Percentiles rank a stretch among this genome's conserved stretches.
These are phyloP conservation scores for Drosophila hamatofila DNA, from an alignment of 2,888 invertebrate genomes.

Conservation along the genomic window DNA sequence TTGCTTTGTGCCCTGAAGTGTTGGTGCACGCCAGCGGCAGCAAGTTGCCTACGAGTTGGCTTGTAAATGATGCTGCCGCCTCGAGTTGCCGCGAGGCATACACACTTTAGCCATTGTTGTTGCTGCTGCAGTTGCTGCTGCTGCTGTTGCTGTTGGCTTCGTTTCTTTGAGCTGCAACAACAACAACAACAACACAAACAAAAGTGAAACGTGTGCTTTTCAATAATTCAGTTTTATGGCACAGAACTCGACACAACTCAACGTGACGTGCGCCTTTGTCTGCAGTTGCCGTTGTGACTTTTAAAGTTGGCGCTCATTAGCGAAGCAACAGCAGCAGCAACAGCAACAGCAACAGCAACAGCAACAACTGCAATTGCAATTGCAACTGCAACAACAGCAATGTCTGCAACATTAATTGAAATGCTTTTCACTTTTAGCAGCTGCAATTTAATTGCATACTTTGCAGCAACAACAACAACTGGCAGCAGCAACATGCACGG, in stretches of 20 bases:
- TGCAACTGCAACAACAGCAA: conserved; percentile 20
- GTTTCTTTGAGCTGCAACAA: conserved; percentile 65
- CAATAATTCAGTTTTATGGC: conserved; percentile 81
- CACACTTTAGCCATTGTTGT: conserved; percentile 56
- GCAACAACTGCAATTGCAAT: conserved; percentile 25
- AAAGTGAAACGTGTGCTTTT: conserved; percentile 81
- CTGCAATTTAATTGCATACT: conserved; percentile 70
- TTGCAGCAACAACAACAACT: conserved; percentile 36
- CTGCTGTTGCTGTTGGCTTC: conserved; percentile 72
- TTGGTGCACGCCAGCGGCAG: conserved; percentile 69
- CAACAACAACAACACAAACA: conserved; percentile 64
- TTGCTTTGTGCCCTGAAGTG: conserved; percentile 69
- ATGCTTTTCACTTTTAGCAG: conserved; percentile 75
- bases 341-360: conserved; percentile 14
- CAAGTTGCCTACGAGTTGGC: conserved; percentile 75
- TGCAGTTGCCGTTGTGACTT: conserved; percentile 49
- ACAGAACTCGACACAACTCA: conserved; percentile 66
- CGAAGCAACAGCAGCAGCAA: conserved; percentile 37
- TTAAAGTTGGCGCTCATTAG: conserved; percentile 77
- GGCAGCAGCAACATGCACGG: conserved; percentile 1
- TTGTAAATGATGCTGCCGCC: conserved; percentile 66
- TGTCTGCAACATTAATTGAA: conserved; percentile 72
- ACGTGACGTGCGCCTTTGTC: conserved; percentile 67
- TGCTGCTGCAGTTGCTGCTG: conserved; percentile 43
- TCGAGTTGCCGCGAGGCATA: conserved; percentile 37